A percentile compares a stretch with the other conserved stretches of the same genome.
phyloP scores from a whole-genome alignment of 2,888 invertebrate species.

The Eupithecia pulchellata region DNA sequence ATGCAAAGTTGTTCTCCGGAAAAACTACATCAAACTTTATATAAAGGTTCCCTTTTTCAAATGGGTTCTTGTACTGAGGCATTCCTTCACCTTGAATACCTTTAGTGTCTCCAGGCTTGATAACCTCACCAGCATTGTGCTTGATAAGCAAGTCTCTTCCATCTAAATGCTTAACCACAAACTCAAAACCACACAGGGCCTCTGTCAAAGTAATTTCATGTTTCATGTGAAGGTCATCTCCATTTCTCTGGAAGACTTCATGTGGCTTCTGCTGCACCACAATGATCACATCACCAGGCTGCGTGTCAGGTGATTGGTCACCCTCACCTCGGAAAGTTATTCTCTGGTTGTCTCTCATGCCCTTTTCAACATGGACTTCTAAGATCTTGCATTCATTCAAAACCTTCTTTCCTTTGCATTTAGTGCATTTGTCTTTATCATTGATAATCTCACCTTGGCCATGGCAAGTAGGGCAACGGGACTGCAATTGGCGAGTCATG shows the following conservation, averaged over 20 bases:
- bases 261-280: slow-evolving; percentile 93
- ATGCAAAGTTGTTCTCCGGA: slow-evolving; percentile 92
- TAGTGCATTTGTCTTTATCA: slow-evolving; percentile 93
- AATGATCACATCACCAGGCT: slow-evolving; percentile 95
- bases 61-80: slow-evolving; percentile 94
- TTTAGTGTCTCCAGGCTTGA: slow-evolving; percentile 92
- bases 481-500: slow-evolving; percentile 87
- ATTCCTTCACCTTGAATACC: slow-evolving; percentile 94
- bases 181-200: slow-evolving; percentile 95
- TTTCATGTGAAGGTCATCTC: slow-evolving; percentile 90
- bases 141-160: slow-evolving; percentile 92
- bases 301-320: slow-evolving; percentile 94
- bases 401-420: slow-evolving; percentile 94
- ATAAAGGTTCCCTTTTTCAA: slow-evolving; percentile 94
- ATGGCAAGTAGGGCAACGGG: slow-evolving; percentile 86
- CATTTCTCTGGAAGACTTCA: slow-evolving; percentile 90
- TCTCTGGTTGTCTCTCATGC: slow-evolving; percentile 94
- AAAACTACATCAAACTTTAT: slow-evolving; percentile 94
- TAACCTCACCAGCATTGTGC: slow-evolving; percentile 91
- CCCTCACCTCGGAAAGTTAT: slow-evolving; percentile 95
- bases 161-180: slow-evolving; percentile 95
- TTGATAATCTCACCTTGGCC: slow-evolving; percentile 90
- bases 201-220: slow-evolving; percentile 93
- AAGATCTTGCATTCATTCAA: slow-evolving; percentile 92
- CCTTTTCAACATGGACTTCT: slow-evolving; percentile 95